Base-by-base conservation (phyloP, 2,888 invertebrate genomes). In the Tortrix viridana region DNA sequence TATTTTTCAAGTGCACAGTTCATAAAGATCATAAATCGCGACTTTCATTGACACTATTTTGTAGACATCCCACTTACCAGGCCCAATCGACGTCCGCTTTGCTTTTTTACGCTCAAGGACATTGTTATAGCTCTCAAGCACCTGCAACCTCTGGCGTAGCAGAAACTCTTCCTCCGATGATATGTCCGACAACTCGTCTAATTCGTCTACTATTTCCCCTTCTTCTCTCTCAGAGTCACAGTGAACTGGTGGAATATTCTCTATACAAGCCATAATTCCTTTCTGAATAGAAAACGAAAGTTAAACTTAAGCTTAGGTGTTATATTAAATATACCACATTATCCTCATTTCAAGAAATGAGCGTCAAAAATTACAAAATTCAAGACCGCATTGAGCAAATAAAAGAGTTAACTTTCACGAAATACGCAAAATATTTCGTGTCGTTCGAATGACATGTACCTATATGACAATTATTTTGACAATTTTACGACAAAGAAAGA, bases 111-210 rank as follows among this genome's bases (percentile, higher is more conserved):
- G 83, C 68, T 89, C 92, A 76, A 92, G 88, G 73, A 87, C 91
- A 80, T 87, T 86, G 68, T 92, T 92, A 65, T 90, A 92, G 70
- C 82, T 92, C 72, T 92, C 92, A 47, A 92, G 77, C 47, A 92
- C 87, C 77, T 89, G 82, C 41, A 92, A 72, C 52, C 92, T 81
- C 71, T 92, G 86, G 55, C 90, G 81, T 61, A 92, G 72, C 19
- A 92, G 74, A 68, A 85, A 88, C 71, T 92, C 92, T 73, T 92
- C 92, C 50, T 89, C 92, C 0, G 92, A 92, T 1, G 92, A 92
- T 71, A 92, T 91, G 71, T 92, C 92, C 1, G 92, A 91, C 0
- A 91, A 73, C 55, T 88, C 87, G 68, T 90, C 87, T 7, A 83
- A 70, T 7, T 87, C 88, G 57, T 88, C 92, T 9, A 91, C 84